Base-by-base conservation (phyloP, 2,113 vertebrate species). In the Caranx melampygus region DNA sequence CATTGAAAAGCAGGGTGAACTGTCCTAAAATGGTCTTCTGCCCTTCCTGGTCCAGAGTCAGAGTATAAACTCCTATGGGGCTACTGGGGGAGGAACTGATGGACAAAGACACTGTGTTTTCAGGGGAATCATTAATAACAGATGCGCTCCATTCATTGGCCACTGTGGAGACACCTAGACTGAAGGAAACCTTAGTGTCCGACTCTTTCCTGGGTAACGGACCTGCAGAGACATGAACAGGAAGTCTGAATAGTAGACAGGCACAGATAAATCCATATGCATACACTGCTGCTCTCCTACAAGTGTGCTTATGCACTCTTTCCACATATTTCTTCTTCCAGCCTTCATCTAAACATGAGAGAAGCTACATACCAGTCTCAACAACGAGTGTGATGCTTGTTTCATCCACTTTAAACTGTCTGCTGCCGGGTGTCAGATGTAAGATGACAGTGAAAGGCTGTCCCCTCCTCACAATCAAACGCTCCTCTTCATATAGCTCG, bases 1-100 rank as follows among this genome's bases (percentile, higher is more conserved):
- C 71, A 0, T 99, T 99, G 78, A 97, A 99, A 78, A 98, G 96
- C 85, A 98, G 83, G 3, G 82, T 4, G 44, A 98, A 97, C 35
- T 95, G 71, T 16, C 95, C 96, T 0, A 97, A 87, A 13, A 21
- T 44, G 63, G 79, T 89, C 87, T 92, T 94, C 78, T 86, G 81
- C 34, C 93, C 95, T 64, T 94, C 93, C 85, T 96, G 92, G 78
- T 96, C 95, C 75, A 98, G 78, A 2, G 81, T 92, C 76, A 99
- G 93, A 55, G 78, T 86, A 83, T 98, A 97, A 21, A 92, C 68
- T 35, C 97, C 97, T 0, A 97, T 35, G 1, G 95, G 89, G 10
- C 97, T 94, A 0, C 81, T 18, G 3, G 95, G 52, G 0, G 96
- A 95, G 33, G 96, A 91, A 73, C 62, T 91, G 84, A 99, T 78